phyloP scores from a whole-genome alignment of 1,140 invertebrate species.

The Camponotus pennsylvanicus region DNA sequence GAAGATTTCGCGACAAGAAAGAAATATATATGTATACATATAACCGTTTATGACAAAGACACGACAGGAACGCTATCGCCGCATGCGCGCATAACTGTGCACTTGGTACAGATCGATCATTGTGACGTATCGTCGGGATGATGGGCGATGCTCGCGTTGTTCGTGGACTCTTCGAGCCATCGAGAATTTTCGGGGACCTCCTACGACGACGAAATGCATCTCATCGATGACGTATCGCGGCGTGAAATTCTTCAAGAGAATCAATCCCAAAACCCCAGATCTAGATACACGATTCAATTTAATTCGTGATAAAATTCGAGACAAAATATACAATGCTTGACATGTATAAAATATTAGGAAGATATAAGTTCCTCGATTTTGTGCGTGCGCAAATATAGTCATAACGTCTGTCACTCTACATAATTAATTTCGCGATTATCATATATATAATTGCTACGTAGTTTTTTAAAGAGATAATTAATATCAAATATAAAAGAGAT shows the following conservation, averaged over 20 bases:
- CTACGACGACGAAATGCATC: conserved; percentile 14
- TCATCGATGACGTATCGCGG: not conserved
- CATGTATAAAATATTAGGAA: no score
- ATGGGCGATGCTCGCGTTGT: conserved; percentile 4
- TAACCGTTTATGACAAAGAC: conserved; percentile 55
- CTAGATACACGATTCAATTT: no score
- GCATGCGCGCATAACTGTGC: conserved; percentile 58
- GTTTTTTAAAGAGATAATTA: not conserved
- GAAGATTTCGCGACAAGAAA: conserved; percentile 15
- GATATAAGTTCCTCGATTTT: no score
- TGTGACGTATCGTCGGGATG: conserved; percentile 59
- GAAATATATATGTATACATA: conserved; percentile 12
- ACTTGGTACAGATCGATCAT: conserved; percentile 70
- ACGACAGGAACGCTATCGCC: conserved; percentile 51
- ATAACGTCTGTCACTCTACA: no score
- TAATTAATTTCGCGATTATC: no score
- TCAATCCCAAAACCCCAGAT: no score
- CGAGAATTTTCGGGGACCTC: conserved; percentile 43
- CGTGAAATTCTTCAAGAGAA: conserved; percentile 17
- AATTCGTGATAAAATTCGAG: no score
- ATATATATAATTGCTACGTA: no score
- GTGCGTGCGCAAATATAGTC: no score
- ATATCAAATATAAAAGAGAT: no score
- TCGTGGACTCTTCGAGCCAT: conserved; percentile 2
- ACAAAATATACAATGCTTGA: no score